Evolutionary conservation across 2,888 invertebrate species (phyloP), one percentile per base, ranked within the genome.

Genomic region (Drosophila nigricruria): DNA sequence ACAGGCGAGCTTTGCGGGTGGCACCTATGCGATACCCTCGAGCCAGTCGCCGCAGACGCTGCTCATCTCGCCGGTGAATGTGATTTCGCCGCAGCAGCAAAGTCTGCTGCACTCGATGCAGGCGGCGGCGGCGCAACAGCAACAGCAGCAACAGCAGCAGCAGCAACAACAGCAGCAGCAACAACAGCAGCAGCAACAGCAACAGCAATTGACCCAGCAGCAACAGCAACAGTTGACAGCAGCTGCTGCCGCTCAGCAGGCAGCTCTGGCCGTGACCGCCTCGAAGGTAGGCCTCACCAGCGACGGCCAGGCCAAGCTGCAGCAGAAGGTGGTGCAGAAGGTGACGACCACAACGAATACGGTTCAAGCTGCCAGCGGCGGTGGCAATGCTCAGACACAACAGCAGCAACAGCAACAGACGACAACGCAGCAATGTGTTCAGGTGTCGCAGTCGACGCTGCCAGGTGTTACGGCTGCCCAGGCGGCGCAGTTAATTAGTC

Each of bases 31-130:
- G 40, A 97, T 96, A 79, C 95, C 96, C 56, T 96, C 96, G 8
- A 95, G 96, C 67, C 96, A 96, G 93, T 94, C 96, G 92, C 94
- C 95, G 81, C 96, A 96, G 91, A 96, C 97, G 8, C 94, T 97
- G 82, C 96, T 97, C 53, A 92, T 96, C 95, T 92, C 92, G n/a
- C 91, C 95, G 77, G 91, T 92, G 5, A 91, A 91, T 69, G 92
- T 93, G 3, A 92, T 92, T 40, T 91, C 91, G 43, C 92, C 92
- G 18, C 92, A 92, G 69, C 93, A 93, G 62, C 93, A 93, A 53
- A 92, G 84, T 60, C 79, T 94, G 88, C 67, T 93, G 10, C 92
- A 92, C 36, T 86, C 92, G 12, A 92, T 92, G 91, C 85, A 77
- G 9, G n/a, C 77, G 71, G 23, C 56, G n/a, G 20, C 72, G 60